phyloP scores from a whole-genome alignment of 2,797 vertebrate species.

The Loriculus beryllinus region DNA sequence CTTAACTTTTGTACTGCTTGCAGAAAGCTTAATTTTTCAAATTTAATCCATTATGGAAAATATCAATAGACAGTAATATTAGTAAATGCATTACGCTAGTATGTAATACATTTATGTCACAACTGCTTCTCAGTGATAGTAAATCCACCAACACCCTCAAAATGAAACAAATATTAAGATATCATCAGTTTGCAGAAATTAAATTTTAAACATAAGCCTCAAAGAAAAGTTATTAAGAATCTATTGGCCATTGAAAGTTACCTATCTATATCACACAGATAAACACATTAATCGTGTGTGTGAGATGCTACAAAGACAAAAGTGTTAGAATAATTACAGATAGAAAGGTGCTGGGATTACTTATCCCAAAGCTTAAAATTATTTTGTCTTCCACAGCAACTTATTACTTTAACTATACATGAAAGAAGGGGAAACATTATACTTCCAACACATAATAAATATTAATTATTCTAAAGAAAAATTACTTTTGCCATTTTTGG shows the following conservation, averaged over 20 bases:
- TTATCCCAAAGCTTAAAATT: background rate
- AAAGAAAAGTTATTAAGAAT: background rate
- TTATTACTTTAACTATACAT: background rate
- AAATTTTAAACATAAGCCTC: slow-evolving; percentile 4
- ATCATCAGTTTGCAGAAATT: background rate
- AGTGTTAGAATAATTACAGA: background rate
- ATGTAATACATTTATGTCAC: slow-evolving; percentile 37
- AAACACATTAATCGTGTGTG: background rate
- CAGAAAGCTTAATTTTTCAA: slow-evolving; percentile 23
- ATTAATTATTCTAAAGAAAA: background rate
- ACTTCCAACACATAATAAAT: background rate
- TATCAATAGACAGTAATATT: slow-evolving; percentile 23
- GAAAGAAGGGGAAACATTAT: background rate
- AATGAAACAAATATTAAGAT: slow-evolving; percentile 63
- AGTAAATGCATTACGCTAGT: background rate
- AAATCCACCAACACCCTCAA: slow-evolving; percentile 69
- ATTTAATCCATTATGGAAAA: slow-evolving; percentile 34
- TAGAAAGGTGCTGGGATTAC: accelerated
- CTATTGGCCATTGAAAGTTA: background rate
- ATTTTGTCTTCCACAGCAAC: background rate
- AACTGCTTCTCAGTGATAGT: slow-evolving; percentile 59
- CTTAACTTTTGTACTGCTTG: slow-evolving; percentile 1
- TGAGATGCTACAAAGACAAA: background rate
- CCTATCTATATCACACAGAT: background rate
- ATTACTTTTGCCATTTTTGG: background rate